Conservation (phyloP, 2,113 vertebrate species). For the Pelmatolapia mariae region DNA sequence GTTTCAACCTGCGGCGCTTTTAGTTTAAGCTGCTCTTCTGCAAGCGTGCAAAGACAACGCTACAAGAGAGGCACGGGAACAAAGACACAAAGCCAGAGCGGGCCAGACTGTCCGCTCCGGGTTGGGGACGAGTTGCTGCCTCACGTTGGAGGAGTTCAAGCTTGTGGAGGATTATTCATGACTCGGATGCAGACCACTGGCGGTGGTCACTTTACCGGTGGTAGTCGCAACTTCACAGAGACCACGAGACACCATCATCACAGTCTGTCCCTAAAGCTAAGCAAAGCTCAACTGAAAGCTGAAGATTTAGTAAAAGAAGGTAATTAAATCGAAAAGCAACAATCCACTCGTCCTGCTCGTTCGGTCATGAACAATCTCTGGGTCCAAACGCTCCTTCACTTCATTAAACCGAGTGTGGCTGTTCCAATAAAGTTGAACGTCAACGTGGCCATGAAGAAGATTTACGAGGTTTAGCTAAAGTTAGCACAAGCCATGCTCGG, state of each 20-base stretch:
- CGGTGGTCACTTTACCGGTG: not conserved
- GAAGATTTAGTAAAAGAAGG: not conserved
- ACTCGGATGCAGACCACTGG: not conserved
- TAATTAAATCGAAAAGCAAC: not conserved
- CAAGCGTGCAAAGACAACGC: not conserved
- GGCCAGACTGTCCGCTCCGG: rapidly evolving
- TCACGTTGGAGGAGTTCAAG: not conserved
- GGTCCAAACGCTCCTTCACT: not conserved
- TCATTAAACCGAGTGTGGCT: not conserved
- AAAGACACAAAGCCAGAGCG: not conserved
- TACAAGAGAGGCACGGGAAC: not conserved
- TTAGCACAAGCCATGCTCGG: not conserved
- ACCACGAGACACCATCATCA: not conserved
- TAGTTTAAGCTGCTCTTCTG: not conserved
- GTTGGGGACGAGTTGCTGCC: not conserved
- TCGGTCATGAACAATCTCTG: not conserved
- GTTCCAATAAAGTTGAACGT: not conserved
- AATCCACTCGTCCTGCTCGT: not conserved
- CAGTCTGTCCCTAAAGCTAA: not conserved
- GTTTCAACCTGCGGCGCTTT: not conserved
- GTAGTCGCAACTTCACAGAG: not conserved
- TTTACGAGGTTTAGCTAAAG: not conserved
- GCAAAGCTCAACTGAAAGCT: not conserved
- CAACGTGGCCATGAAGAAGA: not conserved
- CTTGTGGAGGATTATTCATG: not conserved